phyloP scores from a whole-genome alignment of 2,113 vertebrate species.

The Triplophysa rosa region DNA sequence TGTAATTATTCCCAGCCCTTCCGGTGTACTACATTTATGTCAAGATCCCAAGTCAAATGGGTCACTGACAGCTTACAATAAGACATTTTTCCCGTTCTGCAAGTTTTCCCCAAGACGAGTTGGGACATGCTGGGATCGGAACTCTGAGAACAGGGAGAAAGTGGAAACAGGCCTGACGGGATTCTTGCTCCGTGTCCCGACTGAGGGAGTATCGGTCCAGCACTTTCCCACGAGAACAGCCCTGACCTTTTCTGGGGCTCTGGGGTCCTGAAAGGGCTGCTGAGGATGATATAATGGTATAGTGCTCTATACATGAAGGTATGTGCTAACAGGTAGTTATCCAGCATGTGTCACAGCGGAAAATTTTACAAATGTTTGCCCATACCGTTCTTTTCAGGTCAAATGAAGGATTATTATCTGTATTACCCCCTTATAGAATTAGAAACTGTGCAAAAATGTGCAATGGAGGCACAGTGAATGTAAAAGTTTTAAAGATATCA shows the following conservation, averaged over 20 bases:
- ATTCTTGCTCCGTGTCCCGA: slow-evolving; percentile 49
- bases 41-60: neutral
- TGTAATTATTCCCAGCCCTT: too few relatives aligned
- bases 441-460: too few relatives aligned
- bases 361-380: too few relatives aligned
- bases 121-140: slow-evolving; percentile 47
- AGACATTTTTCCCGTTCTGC: slow-evolving; percentile 27
- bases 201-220: slow-evolving; percentile 53
- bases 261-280: slow-evolving; percentile 23
- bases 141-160: slow-evolving; percentile 50
- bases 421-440: too few relatives aligned
- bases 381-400: too few relatives aligned
- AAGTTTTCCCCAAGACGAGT: slow-evolving; percentile 42
- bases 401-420: too few relatives aligned
- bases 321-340: slow-evolving; percentile 1
- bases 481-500: too few relatives aligned
- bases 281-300: neutral
- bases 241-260: slow-evolving; percentile 21
- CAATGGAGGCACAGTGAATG: too few relatives aligned
- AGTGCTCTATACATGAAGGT: neutral
- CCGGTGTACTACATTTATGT: too few relatives aligned
- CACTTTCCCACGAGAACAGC: slow-evolving; percentile 56
- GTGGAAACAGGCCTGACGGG: slow-evolving; percentile 51
- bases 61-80: slow-evolving; percentile 12
- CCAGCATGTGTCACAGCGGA: neutral